phyloP scores from a whole-genome alignment of 2,797 vertebrate species.

The Rousettus madagascariensis region DNA sequence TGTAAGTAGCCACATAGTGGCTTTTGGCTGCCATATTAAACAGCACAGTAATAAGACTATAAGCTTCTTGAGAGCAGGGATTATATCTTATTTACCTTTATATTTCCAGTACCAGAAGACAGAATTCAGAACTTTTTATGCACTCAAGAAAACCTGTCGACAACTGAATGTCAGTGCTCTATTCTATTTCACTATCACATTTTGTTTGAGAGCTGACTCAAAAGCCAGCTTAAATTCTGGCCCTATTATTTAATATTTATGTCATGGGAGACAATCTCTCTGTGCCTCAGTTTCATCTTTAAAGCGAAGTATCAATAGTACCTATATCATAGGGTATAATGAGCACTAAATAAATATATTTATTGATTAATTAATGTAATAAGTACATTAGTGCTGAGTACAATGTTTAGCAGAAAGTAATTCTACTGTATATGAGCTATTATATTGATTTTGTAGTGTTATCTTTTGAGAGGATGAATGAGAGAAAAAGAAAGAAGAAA shows the following conservation, averaged over 20 bases:
- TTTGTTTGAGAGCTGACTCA: background rate
- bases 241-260: background rate
- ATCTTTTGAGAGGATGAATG: background rate
- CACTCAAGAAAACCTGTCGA: background rate
- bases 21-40: background rate
- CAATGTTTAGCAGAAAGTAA: background rate
- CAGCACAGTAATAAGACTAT: background rate
- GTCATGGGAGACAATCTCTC: background rate
- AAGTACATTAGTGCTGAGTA: background rate
- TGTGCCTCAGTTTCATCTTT: background rate
- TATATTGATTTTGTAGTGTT: background rate
- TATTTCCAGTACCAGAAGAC: background rate
- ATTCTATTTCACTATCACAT: background rate
- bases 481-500: background rate
- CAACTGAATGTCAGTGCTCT: background rate
- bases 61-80: background rate
- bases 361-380: background rate
- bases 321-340: background rate
- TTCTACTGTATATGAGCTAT: background rate
- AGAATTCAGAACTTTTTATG: background rate
- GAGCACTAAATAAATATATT: background rate
- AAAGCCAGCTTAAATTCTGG: background rate
- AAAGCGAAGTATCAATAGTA: background rate
- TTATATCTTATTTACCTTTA: background rate
- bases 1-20: background rate